A percentile compares a stretch with the other conserved stretches of the same genome.
These are phyloP conservation scores for Erythrolamprus reginae DNA, from an alignment of 2,113 vertebrate genomes.

Conservation along the genomic window DNA sequence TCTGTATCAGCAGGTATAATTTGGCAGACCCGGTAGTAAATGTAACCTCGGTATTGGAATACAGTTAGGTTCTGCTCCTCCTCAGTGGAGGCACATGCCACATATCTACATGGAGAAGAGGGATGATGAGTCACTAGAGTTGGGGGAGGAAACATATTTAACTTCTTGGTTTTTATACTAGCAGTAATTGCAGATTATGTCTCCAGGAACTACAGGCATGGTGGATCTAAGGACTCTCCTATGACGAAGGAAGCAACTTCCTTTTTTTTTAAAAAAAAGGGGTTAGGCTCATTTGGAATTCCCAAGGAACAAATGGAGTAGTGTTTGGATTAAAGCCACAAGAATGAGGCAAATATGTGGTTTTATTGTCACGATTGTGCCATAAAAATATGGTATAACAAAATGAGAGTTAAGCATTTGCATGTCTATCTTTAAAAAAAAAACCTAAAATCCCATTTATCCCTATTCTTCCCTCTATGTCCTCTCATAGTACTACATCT, in stretches of 20 bases:
- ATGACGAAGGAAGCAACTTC: background rate
- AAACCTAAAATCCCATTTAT: background rate
- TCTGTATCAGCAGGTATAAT: conserved; percentile 61
- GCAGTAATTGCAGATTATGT: background rate
- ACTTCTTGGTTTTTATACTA: background rate
- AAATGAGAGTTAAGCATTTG: background rate
- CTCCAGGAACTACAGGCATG: background rate
- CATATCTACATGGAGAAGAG: conserved; percentile 53
- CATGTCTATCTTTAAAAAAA: background rate
- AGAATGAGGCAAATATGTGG: background rate
- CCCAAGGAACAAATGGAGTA: background rate
- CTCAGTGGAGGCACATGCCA: conserved; percentile 63
- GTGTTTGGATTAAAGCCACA: background rate
- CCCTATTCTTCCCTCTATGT: background rate
- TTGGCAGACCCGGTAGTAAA: conserved; percentile 70
- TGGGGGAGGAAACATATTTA: background rate
- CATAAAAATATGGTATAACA: background rate
- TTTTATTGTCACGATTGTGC: background rate
- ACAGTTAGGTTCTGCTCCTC: conserved; percentile 69
- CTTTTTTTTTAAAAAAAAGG: background rate
- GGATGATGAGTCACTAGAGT: background rate
- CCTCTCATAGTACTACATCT: background rate
- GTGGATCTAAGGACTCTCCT: background rate
- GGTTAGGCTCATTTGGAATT: background rate
- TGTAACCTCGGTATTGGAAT: conserved; percentile 69